These are phyloP conservation scores for Australoheros scitulus DNA, from an alignment of 2,113 vertebrate genomes.

Conservation along the genomic window DNA sequence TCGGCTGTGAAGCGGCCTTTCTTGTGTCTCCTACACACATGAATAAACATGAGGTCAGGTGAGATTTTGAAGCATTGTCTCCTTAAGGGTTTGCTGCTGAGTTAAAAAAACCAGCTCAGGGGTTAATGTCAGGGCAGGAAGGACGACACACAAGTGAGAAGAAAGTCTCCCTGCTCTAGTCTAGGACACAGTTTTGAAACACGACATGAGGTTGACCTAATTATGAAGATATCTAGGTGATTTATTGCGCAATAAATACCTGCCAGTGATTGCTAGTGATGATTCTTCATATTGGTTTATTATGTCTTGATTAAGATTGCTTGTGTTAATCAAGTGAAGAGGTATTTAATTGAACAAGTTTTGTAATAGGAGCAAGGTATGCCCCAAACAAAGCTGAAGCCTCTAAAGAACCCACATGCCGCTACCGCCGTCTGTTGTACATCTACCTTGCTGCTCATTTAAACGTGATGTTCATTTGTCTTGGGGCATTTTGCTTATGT, in stretches of 20 bases:
- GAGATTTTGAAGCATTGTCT: conserved; percentile 15
- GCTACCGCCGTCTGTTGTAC: not conserved
- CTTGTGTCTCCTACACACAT: conserved; percentile 46
- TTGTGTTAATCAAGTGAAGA: conserved; percentile 3
- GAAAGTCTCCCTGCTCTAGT: not conserved
- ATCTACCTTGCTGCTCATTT: not conserved
- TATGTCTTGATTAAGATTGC: not conserved
- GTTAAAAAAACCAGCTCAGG: conserved; percentile 3
- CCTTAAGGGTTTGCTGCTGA: not conserved
- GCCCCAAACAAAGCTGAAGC: conserved; percentile 1
- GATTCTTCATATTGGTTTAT: not conserved
- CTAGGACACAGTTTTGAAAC: not conserved
- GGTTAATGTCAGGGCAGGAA: not conserved
- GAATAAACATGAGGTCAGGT: conserved; percentile 67
- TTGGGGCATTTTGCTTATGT: not conserved
- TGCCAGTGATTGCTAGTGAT: not conserved
- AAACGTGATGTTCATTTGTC: not conserved
- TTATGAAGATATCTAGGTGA: not conserved
- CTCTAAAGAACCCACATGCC: not conserved
- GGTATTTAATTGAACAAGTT: not conserved
- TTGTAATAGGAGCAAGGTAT: not conserved
- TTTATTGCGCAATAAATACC: not conserved
- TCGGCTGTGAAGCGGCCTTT: conserved; percentile 28
- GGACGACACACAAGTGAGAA: not conserved
- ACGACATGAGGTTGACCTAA: not conserved